A percentile compares a stretch with the other conserved stretches of the same genome.
Evolutionary conservation across 2,888 invertebrate genomes (phyloP).

Genomic region (Orthosia gracilis): DNA sequence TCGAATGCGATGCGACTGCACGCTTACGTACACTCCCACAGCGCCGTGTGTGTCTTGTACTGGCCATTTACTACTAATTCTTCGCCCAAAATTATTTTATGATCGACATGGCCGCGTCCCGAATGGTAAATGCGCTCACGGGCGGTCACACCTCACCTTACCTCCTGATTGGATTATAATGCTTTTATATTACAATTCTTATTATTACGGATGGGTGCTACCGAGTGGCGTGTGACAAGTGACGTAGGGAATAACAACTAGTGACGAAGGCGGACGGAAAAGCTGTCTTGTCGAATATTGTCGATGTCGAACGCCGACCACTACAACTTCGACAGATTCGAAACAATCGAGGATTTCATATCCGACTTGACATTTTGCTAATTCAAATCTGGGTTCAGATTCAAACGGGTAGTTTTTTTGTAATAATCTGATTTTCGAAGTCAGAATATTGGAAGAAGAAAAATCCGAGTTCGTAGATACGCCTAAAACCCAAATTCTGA

Average conservation of each 20-base stretch:
- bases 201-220: constrained; percentile 87
- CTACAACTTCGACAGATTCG: constrained; percentile 56
- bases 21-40: constrained; percentile 60
- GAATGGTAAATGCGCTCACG: constrained; percentile 86
- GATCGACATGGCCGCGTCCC: constrained; percentile 79
- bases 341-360: constrained; percentile 63
- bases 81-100: constrained; percentile 87
- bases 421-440: too few species aligned
- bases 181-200: constrained; percentile 90
- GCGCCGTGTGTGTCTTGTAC: constrained; percentile 77
- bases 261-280: constrained; percentile 72
- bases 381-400: constrained; percentile 29
- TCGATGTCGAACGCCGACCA: constrained; percentile 42
- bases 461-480: too few species aligned
- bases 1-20: constrained; percentile 63
- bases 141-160: constrained; percentile 87
- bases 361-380: constrained; percentile 55
- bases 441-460: too few species aligned
- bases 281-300: constrained; percentile 68
- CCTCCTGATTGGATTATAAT: constrained; percentile 91
- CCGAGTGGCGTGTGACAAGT: constrained; percentile 85
- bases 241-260: constrained; percentile 86
- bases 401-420: not conserved
- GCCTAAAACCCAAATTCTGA: too few species aligned
- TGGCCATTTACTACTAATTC: constrained; percentile 82